A percentile compares a stretch with the other conserved stretches of the same genome.
These are phyloP conservation scores for Epizoanthus illoricatus DNA, from an alignment of 92 coral and sea anemone species.

Conservation along the genomic window DNA sequence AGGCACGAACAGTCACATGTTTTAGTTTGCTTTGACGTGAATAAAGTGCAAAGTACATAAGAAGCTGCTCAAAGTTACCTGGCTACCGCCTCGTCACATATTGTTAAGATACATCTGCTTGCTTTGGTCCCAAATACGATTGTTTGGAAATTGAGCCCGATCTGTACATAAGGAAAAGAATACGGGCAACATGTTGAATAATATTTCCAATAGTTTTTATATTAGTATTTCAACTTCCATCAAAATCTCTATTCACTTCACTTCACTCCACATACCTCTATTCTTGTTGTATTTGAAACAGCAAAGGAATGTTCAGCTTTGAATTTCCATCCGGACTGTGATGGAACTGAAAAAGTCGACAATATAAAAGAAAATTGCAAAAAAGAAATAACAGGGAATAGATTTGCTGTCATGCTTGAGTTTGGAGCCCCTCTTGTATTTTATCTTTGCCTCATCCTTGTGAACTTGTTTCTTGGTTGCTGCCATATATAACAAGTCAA, in stretches of 20 bases:
- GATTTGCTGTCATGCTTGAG: neutral
- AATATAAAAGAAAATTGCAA: neutral
- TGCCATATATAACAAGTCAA: too few relatives aligned
- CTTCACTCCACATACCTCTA: constrained; percentile 1
- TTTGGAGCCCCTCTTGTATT: too few relatives aligned
- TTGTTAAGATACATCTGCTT: constrained; percentile 25
- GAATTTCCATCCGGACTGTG: constrained; percentile 28
- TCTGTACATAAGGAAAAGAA: neutral
- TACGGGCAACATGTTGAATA: too few relatives aligned
- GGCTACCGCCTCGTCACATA: constrained; percentile 36
- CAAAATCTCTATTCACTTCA: too few relatives aligned
- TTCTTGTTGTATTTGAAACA: constrained; percentile 30
- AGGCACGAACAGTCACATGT: too few relatives aligned
- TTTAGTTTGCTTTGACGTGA: too few relatives aligned
- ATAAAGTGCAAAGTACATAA: neutral
- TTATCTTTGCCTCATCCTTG: too few relatives aligned
- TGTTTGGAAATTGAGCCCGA: constrained; percentile 36
- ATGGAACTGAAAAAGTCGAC: constrained; percentile 17
- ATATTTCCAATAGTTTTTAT: too few relatives aligned
- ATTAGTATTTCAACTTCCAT: too few relatives aligned
- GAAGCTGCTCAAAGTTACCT: neutral
- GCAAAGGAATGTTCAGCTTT: constrained; percentile 36
- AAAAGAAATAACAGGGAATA: too few relatives aligned
- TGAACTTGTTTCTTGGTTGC: too few relatives aligned
- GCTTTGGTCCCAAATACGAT: neutral